These are phyloP conservation scores for Megalops atlanticus DNA, from an alignment of 2,113 vertebrate species.

Conservation along the genomic window DNA sequence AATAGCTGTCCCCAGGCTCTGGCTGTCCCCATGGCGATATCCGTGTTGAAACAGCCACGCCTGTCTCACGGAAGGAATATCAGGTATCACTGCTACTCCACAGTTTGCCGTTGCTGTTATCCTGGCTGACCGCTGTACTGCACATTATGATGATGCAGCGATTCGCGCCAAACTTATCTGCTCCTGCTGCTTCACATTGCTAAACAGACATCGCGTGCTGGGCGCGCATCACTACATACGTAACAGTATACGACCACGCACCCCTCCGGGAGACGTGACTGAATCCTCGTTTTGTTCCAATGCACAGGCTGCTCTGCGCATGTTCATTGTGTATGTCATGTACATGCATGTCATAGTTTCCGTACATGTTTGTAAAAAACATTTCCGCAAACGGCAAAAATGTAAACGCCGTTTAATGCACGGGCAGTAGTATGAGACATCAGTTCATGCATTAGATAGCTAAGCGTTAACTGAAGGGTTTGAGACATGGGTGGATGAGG, in stretches of 20 bases:
- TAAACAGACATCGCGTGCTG: no score
- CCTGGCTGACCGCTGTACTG: no score
- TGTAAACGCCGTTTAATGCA: background rate
- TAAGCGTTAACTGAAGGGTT: no score
- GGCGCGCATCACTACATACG: background rate
- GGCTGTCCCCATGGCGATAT: no score
- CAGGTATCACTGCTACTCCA: background rate
- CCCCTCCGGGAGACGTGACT: conserved; percentile 17
- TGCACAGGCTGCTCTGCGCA: conserved; percentile 10
- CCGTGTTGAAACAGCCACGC: no score
- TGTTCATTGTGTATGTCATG: background rate
- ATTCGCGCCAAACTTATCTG: background rate
- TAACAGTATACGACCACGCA: background rate
- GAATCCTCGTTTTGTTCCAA: background rate
- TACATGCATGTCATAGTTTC: background rate
- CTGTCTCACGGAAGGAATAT: background rate
- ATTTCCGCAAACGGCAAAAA: background rate
- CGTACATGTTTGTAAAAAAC: background rate
- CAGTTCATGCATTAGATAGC: background rate
- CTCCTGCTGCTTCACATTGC: no score
- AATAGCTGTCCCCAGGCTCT: no score
- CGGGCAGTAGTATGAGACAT: background rate
- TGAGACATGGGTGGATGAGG: no score
- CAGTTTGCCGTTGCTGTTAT: background rate
- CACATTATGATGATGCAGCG: background rate